Percentiles rank a stretch among this genome's conserved stretches.
phyloP scores from a whole-genome alignment of 2,113 vertebrate species.

The Leucopternis melanops region DNA sequence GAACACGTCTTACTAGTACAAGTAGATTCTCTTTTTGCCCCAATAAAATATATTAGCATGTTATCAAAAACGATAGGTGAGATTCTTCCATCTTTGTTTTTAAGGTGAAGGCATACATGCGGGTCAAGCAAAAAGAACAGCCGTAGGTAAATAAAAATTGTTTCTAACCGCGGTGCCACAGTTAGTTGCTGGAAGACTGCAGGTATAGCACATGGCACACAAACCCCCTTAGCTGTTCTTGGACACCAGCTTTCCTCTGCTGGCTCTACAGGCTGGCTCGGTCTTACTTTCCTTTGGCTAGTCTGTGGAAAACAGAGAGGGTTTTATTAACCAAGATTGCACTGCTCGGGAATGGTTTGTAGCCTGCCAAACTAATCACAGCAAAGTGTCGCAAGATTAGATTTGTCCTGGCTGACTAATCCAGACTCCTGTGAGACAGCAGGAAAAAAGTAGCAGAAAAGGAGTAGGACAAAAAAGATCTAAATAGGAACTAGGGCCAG shows the following conservation, averaged over 20 bases:
- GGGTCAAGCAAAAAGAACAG: background rate
- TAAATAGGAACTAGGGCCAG: background rate
- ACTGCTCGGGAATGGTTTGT: background rate
- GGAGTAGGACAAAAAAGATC: background rate
- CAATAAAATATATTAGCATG: background rate
- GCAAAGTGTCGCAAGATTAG: conserved; percentile 1
- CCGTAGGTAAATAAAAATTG: background rate
- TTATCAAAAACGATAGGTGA: background rate
- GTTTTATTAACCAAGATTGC: conserved; percentile 35
- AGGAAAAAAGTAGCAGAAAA: background rate
- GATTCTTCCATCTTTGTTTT: background rate
- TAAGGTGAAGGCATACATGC: background rate
- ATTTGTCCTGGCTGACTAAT: conserved; percentile 20
- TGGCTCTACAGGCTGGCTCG: background rate
- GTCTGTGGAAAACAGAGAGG: conserved; percentile 1
- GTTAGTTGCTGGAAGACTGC: background rate
- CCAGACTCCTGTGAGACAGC: background rate
- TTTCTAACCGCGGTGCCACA: background rate
- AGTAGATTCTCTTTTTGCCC: background rate
- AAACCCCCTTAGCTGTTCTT: background rate
- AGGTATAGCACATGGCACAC: background rate
- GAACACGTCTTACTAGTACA: background rate
- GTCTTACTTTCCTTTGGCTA: background rate
- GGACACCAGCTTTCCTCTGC: background rate
- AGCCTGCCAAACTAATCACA: conserved; percentile 30